Conservation (phyloP, 2,113 vertebrate genomes). For the Rattus norvegicus region DNA sequence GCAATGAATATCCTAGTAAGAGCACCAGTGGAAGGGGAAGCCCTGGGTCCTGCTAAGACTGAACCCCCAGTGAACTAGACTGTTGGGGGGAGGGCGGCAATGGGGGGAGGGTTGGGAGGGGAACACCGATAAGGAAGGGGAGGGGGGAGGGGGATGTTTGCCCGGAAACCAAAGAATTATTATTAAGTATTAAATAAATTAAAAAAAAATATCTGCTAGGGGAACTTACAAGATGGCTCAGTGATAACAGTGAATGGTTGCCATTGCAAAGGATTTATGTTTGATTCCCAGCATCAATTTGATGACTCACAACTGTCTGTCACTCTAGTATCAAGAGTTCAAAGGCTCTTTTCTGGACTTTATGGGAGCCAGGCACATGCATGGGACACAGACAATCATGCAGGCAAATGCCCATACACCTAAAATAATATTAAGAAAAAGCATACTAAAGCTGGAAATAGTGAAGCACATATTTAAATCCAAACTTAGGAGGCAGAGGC, state of each 20-base stretch:
- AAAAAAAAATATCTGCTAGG: background rate
- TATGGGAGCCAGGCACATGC: background rate
- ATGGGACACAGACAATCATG: background rate
- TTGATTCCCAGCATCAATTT: background rate
- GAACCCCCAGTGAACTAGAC: too few relatives aligned
- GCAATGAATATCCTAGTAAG: too few relatives aligned
- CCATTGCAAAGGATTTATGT: background rate
- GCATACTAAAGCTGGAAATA: background rate
- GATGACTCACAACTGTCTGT: background rate
- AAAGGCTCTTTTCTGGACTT: background rate
- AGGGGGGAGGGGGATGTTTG: too few relatives aligned
- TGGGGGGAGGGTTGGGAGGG: too few relatives aligned
- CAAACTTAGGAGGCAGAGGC: background rate
- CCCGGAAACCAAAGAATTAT: too few relatives aligned
- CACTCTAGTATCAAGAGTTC: background rate
- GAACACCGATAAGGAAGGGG: too few relatives aligned
- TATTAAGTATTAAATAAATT: too few relatives aligned
- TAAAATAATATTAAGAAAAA: background rate
- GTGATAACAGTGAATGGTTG: background rate
- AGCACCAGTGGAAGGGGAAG: too few relatives aligned
- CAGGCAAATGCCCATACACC: too few relatives aligned
- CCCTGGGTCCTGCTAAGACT: too few relatives aligned
- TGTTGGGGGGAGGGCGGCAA: too few relatives aligned
- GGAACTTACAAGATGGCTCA: background rate
- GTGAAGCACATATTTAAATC: background rate